A percentile compares a stretch with the other conserved stretches of the same genome.
Conservation (phyloP, 2,888 invertebrate species). For the Drosophila nr. perissopoda region DNA sequence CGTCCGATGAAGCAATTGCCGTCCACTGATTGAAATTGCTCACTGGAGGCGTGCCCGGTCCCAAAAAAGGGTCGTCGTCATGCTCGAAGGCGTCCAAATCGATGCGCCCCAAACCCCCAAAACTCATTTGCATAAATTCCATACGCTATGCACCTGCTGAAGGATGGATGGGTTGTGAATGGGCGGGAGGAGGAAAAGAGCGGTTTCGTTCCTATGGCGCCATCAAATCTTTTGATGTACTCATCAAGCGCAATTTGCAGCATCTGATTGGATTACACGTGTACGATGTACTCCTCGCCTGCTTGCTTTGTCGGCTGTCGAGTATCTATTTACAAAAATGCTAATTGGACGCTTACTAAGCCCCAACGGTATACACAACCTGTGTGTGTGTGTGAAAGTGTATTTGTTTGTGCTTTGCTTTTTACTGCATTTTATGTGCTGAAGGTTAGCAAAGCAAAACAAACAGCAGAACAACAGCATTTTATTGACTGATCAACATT, state of each 20-base stretch:
- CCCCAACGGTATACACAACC: conserved; percentile 5
- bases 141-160: conserved; percentile 44
- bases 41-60: conserved; percentile 42
- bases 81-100: conserved; percentile 44
- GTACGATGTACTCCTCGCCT: conserved; percentile 25
- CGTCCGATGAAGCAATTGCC: conserved; percentile 63
- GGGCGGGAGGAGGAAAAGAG: background rate
- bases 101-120: conserved; percentile 41
- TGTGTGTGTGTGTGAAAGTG: background rate
- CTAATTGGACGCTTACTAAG: conserved; percentile 54
- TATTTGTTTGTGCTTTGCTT: conserved; percentile 9
- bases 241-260: conserved; percentile 56
- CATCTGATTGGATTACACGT: conserved; percentile 64
- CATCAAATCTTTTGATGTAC: conserved; percentile 61
- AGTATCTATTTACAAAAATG: conserved; percentile 55
- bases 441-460: conserved; percentile 31
- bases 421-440: conserved; percentile 24
- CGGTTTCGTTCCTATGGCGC: conserved; percentile 41
- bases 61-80: conserved; percentile 54
- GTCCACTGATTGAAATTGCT: conserved; percentile 58
- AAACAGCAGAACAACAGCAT: conserved; percentile 7
- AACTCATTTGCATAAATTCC: conserved; percentile 63
- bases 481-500: background rate
- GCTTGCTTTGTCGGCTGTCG: conserved; percentile 10
- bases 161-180: background rate